Evolutionary conservation across 2,888 invertebrate species (phyloP).

Genomic region (Sarcophaga caerulescens): DNA sequence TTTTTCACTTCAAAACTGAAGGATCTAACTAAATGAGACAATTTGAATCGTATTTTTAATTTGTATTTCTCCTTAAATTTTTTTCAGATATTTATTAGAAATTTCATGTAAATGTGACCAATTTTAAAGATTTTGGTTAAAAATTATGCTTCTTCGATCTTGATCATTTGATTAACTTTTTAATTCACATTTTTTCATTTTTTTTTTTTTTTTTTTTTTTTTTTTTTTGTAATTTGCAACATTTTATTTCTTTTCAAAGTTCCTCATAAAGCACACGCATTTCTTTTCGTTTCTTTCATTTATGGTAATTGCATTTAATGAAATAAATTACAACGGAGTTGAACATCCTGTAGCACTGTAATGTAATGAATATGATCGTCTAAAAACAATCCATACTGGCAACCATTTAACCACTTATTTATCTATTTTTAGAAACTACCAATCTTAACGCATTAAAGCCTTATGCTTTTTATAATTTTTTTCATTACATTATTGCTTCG

Average conservation of each 20-base stretch:
- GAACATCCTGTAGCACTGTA: constrained; percentile 6
- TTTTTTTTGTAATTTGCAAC: neutral
- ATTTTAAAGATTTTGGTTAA: too few relatives aligned
- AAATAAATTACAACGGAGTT: constrained; percentile 38
- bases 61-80: too few relatives aligned
- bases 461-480: constrained; percentile 6
- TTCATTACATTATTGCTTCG: neutral
- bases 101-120: too few relatives aligned
- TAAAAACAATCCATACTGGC: constrained; percentile 4
- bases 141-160: too few relatives aligned
- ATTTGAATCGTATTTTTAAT: too few relatives aligned
- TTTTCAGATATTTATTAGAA: too few relatives aligned
- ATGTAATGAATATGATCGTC: constrained; percentile 12
- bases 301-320: constrained; percentile 46
- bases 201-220: neutral
- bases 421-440: constrained; percentile 57
- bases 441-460: constrained; percentile 35
- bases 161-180: too few relatives aligned
- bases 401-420: constrained; percentile 41
- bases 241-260: neutral
- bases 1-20: too few relatives aligned
- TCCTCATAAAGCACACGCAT: neutral
- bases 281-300: neutral
- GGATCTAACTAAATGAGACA: too few relatives aligned
- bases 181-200: too few relatives aligned